Conservation (phyloP, 1,140 invertebrate species). For the Cyclina sinensis region DNA sequence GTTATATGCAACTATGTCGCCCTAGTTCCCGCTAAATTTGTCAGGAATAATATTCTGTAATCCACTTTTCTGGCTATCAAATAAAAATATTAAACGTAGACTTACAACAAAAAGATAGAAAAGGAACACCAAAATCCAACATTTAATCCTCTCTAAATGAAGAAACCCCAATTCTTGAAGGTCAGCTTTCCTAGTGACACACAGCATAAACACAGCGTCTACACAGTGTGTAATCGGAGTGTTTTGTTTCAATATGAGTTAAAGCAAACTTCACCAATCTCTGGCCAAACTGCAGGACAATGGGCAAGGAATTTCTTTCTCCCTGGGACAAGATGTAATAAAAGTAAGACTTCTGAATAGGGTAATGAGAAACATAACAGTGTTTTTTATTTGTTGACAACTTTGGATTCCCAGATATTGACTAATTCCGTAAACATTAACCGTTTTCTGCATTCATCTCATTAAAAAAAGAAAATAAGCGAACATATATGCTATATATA, state of each 20-base stretch:
- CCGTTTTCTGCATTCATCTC: not conserved
- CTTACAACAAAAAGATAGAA: not conserved
- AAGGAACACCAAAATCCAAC: not conserved
- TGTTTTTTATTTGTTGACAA: conserved; percentile 22
- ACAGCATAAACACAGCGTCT: conserved; percentile 51
- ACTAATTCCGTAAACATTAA: not conserved
- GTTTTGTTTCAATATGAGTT: not conserved
- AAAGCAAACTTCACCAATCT: too few relatives aligned
- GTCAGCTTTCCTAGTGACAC: conserved; percentile 29
- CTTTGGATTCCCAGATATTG: not conserved
- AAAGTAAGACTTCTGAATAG: too few relatives aligned
- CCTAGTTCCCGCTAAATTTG: conserved; percentile 43
- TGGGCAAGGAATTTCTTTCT: too few relatives aligned
- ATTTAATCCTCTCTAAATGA: not conserved
- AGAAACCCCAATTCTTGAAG: conserved; percentile 7
- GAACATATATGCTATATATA: not conserved
- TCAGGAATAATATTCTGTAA: not conserved
- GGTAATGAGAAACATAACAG: not conserved
- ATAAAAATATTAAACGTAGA: too few relatives aligned
- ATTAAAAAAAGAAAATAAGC: not conserved
- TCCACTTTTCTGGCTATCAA: too few relatives aligned
- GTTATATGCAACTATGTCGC: conserved; percentile 37
- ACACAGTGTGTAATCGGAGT: conserved; percentile 18
- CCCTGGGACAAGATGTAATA: too few relatives aligned
- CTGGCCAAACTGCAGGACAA: not conserved